Evolutionary conservation across 2,113 vertebrate genomes (phyloP), one percentile per base, ranked within the genome.

Genomic region (Lota lota): DNA sequence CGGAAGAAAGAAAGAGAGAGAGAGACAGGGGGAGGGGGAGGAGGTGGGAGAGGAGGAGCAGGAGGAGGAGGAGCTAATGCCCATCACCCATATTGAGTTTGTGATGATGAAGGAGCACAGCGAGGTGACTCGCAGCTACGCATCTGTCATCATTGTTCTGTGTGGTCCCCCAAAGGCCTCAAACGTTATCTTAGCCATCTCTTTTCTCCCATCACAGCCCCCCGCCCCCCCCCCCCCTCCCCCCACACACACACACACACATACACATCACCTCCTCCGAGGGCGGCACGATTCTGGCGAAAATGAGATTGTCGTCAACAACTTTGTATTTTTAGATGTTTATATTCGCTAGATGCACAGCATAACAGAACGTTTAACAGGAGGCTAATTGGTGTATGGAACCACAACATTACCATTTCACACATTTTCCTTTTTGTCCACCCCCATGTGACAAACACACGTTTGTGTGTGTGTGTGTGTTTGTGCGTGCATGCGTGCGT

Each of bases 31-130:
- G 28, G 10, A 6, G 7, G 19, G 17, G 18, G 7, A 18, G 19
- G 18, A 58, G 56, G 18, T 4, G 20, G 47, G 14, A 67, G 22
- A 56, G 18, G 56, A 21, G 16, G 53, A 67, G 56, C 24, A 33
- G 28, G 70, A 33, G 16, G 53, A 67, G 56, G 28, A 7, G 28
- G 70, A 33, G 66, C 68, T 64, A 71, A 73, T 57, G 50, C 70
- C 79, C 66, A 53, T 76, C 68, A 72, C 75, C 69, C 66, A 85
- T 86, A 89, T 75, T 82, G 76, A 80, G 86, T 83, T 83, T 81
- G 75, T 57, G 81, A 84, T 83, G 85, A 89, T 90, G 78, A 90
- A 86, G 79, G 81, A 78, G 75, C 71, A 68, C 79, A 12, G 86
- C 80, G 85, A 86, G 83, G 84, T 71, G 20, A 74, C 79, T 79